Base-by-base conservation (phyloP, 2,797 vertebrate species). In the Danio choprae region DNA sequence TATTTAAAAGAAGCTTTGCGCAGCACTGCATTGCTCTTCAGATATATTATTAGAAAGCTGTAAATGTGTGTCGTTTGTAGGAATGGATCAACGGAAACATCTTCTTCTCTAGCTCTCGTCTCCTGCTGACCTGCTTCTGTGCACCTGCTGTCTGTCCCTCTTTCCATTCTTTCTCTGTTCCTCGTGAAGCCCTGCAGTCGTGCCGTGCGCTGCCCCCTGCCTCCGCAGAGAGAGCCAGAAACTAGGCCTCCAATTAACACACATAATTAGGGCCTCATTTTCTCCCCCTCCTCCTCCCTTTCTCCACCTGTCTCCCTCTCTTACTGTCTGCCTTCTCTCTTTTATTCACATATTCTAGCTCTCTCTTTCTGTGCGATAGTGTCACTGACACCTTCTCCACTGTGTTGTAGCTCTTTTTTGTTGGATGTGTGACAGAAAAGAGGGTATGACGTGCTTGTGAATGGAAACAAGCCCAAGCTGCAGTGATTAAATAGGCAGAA, bases 221-320 rank as follows among this genome's bases (percentile, higher is more conserved):
- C 51, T 83, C 81, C 81, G 77, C 64, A 46, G 83, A 77, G 83
- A 80, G 67, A 48, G 36, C 36, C n/a, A 46, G 67, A 83, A 83
- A 86, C 68, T 84, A 80, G 81, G 79, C 20, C 81, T 83, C 46
- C 74, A 85, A 86, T 86, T 86, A 86, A 81, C 68, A 60, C 4
- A 2, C 46, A 7, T 86, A 87, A 87, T 87, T 85, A 85, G 81
- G 59, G 74, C 85, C 75, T 79, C 46, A 60, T 73, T 59, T 79
- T 53, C 81, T 79, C 59, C 18, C 43, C 55, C 50, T 38, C 55
- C 38, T 75, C 76, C 74, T 56, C 65, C 22, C 36, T 16, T 59
- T 60, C 56, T 72, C 18, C 46, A 77, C 68, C 65, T 22, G 48
- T 58, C 41, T 48, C 69, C 36, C 36, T 74, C 22, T 65, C 51